Percentiles rank a stretch among this genome's conserved stretches.
Evolutionary conservation across 2,113 vertebrate genomes (phyloP).

Genomic region (Osmerus eperlanus): DNA sequence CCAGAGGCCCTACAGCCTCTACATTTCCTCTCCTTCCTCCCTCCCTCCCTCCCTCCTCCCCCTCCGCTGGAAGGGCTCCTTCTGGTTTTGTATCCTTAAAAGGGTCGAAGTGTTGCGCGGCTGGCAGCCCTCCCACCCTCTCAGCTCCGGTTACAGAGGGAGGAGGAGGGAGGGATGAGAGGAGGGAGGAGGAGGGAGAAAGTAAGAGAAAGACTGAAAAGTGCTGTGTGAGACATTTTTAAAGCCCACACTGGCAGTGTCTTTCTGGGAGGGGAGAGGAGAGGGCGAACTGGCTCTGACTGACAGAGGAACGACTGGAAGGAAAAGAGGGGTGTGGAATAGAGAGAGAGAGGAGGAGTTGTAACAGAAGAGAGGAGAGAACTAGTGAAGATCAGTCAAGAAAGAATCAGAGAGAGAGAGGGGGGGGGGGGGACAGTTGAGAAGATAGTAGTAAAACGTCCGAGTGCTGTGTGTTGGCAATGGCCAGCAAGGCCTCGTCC

Average conservation of each 20-base stretch:
- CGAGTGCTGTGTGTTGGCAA: constrained; percentile 49
- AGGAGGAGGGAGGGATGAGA: constrained; percentile 22
- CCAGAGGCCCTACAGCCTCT: neutral
- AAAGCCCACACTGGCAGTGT: constrained; percentile 46
- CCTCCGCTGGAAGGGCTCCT: constrained; percentile 1
- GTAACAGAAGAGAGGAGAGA: neutral
- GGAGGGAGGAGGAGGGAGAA: constrained; percentile 28
- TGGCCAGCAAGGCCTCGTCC: constrained; percentile 43
- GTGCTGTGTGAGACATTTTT: constrained; percentile 57
- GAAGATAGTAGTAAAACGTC: neutral
- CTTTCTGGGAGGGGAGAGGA: constrained; percentile 15
- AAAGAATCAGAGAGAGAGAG: neutral
- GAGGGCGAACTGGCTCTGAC: constrained; percentile 4
- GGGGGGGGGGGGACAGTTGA: neutral
- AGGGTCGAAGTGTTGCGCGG: constrained; percentile 74
- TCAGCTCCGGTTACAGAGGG: constrained; percentile 72
- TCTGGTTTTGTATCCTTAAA: constrained; percentile 1
- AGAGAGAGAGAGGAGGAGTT: neutral
- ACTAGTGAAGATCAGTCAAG: neutral
- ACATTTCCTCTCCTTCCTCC: neutral
- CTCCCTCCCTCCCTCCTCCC: neutral
- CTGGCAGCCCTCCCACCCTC: constrained; percentile 72
- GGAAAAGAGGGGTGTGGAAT: neutral
- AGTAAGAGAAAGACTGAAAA: constrained; percentile 27
- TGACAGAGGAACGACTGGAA: neutral